Conservation (phyloP, 2,113 vertebrate species). For the Grallaria varia region DNA sequence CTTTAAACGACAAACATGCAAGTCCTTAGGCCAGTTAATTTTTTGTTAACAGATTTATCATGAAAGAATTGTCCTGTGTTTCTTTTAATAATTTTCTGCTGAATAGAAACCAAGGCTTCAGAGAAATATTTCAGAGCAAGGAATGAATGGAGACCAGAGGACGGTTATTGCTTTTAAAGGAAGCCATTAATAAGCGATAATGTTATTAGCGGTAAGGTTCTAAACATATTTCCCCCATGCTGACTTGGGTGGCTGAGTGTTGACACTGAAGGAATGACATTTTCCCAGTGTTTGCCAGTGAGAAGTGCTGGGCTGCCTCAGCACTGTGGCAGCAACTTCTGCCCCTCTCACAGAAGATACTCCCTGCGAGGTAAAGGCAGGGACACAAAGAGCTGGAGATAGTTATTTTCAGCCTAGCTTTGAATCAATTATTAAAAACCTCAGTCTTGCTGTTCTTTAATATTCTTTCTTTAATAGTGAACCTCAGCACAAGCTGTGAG, state of each 20-base stretch:
- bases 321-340: neutral
- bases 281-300: neutral
- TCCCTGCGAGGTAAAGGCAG: neutral
- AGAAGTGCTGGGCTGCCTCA: neutral
- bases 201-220: neutral
- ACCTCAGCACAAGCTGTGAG: neutral
- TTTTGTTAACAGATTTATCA: slow-evolving; percentile 36
- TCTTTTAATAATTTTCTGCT: neutral
- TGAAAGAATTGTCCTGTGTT: neutral
- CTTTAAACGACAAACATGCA: slow-evolving; percentile 8
- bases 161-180: neutral
- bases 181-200: neutral
- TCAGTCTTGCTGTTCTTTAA: neutral
- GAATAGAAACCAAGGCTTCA: slow-evolving; percentile 20
- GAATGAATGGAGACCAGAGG: neutral
- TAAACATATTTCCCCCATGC: neutral
- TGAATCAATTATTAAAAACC: neutral
- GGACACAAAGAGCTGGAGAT: neutral
- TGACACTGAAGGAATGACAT: neutral
- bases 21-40: neutral
- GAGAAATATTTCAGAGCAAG: neutral
- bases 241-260: neutral
- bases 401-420: neutral
- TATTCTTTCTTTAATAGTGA: neutral
- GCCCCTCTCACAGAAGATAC: neutral